These are phyloP conservation scores for Sitta europaea DNA, from an alignment of 2,113 vertebrate genomes.

Conservation along the genomic window DNA sequence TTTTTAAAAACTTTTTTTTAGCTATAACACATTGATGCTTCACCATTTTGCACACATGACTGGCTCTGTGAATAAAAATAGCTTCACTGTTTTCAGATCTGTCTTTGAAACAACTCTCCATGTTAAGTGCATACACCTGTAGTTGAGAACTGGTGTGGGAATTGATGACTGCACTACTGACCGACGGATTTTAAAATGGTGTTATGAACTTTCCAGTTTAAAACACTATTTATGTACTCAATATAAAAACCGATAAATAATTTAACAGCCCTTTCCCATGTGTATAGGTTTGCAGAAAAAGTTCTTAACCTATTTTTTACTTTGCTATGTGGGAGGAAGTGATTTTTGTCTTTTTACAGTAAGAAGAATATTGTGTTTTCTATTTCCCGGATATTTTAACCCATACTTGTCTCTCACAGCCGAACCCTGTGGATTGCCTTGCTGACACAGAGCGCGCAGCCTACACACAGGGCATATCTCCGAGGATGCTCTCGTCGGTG, in stretches of 20 bases:
- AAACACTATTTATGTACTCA: neutral
- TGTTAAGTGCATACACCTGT: neutral
- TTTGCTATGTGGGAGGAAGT: neutral
- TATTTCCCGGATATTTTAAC: neutral
- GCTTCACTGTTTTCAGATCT: neutral
- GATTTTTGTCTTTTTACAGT: neutral
- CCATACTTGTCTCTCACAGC: neutral
- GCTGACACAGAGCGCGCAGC: neutral
- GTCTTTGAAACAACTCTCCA: neutral
- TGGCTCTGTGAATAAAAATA: neutral
- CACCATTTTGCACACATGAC: neutral
- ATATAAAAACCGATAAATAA: neutral
- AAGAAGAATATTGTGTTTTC: neutral
- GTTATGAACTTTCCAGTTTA: neutral
- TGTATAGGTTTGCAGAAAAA: neutral
- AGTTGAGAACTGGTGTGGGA: neutral
- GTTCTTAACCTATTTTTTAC: neutral
- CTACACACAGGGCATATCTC: accelerated
- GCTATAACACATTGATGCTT: neutral
- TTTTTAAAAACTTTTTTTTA: neutral
- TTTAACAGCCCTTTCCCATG: neutral
- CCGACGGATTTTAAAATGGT: neutral
- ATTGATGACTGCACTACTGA: neutral
- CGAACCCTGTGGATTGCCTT: neutral
- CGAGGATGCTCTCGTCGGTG: neutral